Percentiles rank a stretch among this genome's conserved stretches.
phyloP scores from a whole-genome alignment of 2,797 vertebrate species.

The Esox masquinongy region DNA sequence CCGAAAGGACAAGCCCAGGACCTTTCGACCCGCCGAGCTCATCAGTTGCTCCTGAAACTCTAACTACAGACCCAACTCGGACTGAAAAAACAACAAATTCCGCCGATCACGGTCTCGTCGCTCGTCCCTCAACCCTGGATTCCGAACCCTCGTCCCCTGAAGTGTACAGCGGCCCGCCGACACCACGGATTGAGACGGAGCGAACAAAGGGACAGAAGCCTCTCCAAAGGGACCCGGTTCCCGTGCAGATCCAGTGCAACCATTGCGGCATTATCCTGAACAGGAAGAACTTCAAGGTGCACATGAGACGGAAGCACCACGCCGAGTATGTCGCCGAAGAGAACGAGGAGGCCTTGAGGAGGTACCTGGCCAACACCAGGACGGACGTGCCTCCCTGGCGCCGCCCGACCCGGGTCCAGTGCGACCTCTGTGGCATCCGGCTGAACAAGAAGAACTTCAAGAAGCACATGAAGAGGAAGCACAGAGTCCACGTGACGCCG shows the following conservation, averaged over 20 bases:
- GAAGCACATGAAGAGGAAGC: constrained; percentile 13
- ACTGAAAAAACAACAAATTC: not conserved
- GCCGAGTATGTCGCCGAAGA: not conserved
- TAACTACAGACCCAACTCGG: not conserved
- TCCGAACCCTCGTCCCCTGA: not conserved
- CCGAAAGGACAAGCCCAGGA: not conserved
- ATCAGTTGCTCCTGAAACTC: not conserved
- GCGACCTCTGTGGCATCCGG: not conserved
- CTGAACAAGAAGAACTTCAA: constrained; percentile 10
- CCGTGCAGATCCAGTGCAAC: constrained; percentile 1
- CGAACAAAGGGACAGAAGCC: not conserved
- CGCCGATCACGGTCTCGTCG: not conserved
- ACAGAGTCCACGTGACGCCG: not conserved
- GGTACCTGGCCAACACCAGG: not conserved
- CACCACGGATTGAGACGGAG: not conserved
- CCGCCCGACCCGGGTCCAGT: not conserved
- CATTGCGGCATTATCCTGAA: constrained; percentile 8
- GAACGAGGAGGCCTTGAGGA: not conserved
- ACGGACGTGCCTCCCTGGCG: not conserved
- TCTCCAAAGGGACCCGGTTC: not conserved
- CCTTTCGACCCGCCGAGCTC: not conserved
- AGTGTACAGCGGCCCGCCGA: not conserved
- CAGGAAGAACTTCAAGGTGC: constrained; percentile 11
- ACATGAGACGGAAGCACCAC: constrained; percentile 11
- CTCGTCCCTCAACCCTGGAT: not conserved